These are phyloP conservation scores for Pyrgilauda ruficollis DNA, from an alignment of 2,113 vertebrate genomes.

Conservation along the genomic window DNA sequence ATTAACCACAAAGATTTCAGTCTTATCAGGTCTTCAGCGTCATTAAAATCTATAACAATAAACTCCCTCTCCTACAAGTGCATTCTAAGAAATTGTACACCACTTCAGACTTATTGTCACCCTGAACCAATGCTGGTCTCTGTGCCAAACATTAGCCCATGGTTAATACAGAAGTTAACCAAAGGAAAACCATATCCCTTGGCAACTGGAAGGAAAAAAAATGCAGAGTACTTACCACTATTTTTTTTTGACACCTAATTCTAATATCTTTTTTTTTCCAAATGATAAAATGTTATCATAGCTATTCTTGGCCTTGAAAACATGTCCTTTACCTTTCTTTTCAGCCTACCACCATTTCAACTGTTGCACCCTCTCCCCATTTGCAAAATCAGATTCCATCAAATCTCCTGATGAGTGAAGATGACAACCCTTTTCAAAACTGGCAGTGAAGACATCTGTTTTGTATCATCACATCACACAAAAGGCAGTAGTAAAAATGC, in stretches of 20 bases:
- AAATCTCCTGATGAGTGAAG: neutral
- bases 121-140: rapidly evolving
- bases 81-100: neutral
- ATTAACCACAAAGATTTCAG: neutral
- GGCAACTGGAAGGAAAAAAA: neutral
- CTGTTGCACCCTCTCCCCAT: rapidly evolving
- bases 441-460: neutral
- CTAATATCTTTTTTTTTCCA: neutral
- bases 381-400: neutral
- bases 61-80: neutral
- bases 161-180: neutral
- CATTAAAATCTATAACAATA: neutral
- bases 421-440: neutral
- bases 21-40: neutral
- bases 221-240: neutral
- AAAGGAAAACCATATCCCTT: neutral
- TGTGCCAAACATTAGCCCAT: rapidly evolving
- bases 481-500: neutral
- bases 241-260: neutral
- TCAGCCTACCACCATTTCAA: neutral
- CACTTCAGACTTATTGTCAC: neutral
- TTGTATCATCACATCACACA: neutral
- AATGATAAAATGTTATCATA: neutral
- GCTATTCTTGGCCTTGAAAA: neutral
- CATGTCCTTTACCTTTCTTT: neutral